phyloP scores from a whole-genome alignment of 2,113 vertebrate genomes.

The Alethe diademata region DNA sequence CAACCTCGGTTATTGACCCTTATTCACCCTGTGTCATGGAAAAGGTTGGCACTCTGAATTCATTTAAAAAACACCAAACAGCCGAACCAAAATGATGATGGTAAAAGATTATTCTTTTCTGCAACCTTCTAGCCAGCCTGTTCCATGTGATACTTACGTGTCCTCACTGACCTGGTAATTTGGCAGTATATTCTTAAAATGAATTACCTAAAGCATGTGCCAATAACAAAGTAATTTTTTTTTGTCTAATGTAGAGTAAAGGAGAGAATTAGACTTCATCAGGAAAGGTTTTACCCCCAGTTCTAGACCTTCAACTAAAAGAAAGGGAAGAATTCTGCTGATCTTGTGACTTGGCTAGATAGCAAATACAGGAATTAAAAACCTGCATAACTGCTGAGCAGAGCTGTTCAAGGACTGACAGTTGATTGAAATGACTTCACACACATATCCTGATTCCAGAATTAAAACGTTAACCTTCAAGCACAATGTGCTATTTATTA shows the following conservation, averaged over 20 bases:
- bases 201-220: constrained; percentile 30
- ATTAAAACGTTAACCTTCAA: not conserved
- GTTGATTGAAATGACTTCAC: not conserved
- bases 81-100: not conserved
- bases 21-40: constrained; percentile 14
- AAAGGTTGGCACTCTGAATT: not conserved
- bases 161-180: constrained; percentile 43
- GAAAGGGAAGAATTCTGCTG: not conserved
- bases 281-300: not conserved
- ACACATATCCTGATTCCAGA: not conserved
- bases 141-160: constrained; percentile 26
- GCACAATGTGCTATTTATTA: not conserved
- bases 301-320: not conserved
- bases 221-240: not conserved
- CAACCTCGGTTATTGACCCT: not conserved
- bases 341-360: not conserved
- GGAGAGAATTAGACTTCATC: not conserved
- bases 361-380: not conserved
- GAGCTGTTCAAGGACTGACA: not conserved
- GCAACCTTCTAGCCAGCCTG: constrained; percentile 3
- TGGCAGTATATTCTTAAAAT: not conserved
- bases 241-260: not conserved
- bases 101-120: not conserved
- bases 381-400: not conserved
- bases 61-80: not conserved